Conservation (phyloP, 1,140 invertebrate species). For the Gerris buenoi region DNA sequence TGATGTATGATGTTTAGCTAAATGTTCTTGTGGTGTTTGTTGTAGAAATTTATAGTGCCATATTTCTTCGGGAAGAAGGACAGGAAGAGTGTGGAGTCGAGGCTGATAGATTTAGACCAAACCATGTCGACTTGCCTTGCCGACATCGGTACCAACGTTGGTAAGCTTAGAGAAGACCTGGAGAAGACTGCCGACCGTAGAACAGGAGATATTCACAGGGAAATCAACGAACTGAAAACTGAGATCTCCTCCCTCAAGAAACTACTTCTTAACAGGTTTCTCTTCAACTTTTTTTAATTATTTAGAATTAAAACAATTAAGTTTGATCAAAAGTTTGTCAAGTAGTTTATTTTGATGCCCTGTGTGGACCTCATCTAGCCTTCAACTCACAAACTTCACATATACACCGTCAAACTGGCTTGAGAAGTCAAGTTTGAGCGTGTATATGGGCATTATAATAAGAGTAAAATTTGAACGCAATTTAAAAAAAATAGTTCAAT, state of each 20-base stretch:
- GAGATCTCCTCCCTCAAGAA: conserved; percentile 14
- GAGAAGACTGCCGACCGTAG: conserved; percentile 4
- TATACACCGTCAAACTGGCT: too few relatives aligned
- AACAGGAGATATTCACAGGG: not conserved
- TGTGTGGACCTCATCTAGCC: too few relatives aligned
- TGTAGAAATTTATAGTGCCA: conserved; percentile 11
- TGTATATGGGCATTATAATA: too few relatives aligned
- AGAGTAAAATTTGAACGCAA: too few relatives aligned
- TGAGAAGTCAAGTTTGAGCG: too few relatives aligned
- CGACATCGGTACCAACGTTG: not conserved
- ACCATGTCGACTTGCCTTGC: not conserved
- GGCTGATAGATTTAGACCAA: conserved; percentile 7
- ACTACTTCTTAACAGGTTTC: conserved; percentile 12
- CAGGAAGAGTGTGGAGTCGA: conserved; percentile 4
- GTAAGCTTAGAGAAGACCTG: conserved; percentile 2
- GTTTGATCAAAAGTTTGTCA: not conserved
- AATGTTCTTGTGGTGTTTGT: not conserved
- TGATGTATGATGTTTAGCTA: too few relatives aligned
- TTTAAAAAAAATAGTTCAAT: too few relatives aligned
- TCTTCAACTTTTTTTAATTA: not conserved
- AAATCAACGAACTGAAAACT: conserved; percentile 12
- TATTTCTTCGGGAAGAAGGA: conserved; percentile 10
- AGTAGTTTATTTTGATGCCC: not conserved
- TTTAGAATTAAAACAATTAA: not conserved
- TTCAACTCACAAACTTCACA: too few relatives aligned